phyloP scores from a whole-genome alignment of 2,888 invertebrate species.

The Ceraclea dissimilis region DNA sequence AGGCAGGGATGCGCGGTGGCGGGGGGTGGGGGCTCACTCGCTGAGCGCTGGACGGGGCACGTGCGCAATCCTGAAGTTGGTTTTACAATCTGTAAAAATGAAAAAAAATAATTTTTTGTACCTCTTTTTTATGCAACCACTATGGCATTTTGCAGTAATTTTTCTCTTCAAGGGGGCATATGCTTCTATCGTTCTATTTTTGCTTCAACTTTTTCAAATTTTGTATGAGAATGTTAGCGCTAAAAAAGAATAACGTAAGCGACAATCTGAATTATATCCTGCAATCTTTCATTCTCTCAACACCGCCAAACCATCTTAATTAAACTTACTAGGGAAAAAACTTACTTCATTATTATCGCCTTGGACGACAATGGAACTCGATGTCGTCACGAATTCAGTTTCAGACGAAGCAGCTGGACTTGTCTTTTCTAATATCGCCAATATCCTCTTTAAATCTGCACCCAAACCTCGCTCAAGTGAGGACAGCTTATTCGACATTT shows the following conservation, averaged over 20 bases:
- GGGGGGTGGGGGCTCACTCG: conserved; percentile 53
- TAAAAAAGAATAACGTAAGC: no score
- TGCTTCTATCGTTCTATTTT: no score
- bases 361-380: conserved; percentile 29
- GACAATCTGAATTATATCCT: no score
- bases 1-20: conserved; percentile 40
- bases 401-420: conserved; percentile 34
- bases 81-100: conserved; percentile 19
- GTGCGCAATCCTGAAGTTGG: conserved; percentile 33
- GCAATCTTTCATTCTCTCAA: no score
- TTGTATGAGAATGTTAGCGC: no score
- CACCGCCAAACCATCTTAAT: no score
- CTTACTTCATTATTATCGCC: conserved; percentile 36
- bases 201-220: no score
- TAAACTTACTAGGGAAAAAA: no score
- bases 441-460: conserved; percentile 65
- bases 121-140: no score
- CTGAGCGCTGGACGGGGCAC: conserved; percentile 50
- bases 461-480: conserved; percentile 66
- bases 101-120: no score
- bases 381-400: conserved; percentile 28
- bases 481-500: conserved; percentile 60
- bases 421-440: conserved; percentile 52
- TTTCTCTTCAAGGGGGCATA: no score
- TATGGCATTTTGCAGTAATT: no score